Conservation (phyloP, 2,113 vertebrate species). For the cattle (Bos taurus) region DNA sequence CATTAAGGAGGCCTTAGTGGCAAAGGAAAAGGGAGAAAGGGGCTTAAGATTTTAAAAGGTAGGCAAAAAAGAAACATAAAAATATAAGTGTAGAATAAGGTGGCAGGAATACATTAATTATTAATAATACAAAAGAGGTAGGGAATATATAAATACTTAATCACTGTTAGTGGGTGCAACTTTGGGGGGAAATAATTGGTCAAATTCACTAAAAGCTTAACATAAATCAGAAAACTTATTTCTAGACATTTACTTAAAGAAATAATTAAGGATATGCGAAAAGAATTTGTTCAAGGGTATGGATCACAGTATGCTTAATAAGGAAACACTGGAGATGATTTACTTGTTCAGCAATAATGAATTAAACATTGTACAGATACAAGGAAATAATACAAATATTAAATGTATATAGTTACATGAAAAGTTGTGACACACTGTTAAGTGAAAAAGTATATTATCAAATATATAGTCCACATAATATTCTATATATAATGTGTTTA, state of each 20-base stretch:
- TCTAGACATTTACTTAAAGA: slow-evolving; percentile 23
- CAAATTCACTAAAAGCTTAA: slow-evolving; percentile 30
- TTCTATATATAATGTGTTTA: not conserved
- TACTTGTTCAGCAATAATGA: not conserved
- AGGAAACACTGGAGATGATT: not conserved
- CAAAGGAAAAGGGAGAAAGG: not conserved
- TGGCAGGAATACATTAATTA: not conserved
- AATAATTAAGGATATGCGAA: not conserved
- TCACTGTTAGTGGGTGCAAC: not conserved
- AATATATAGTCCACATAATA: not conserved
- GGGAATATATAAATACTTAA: not conserved
- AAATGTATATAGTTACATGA: not conserved
- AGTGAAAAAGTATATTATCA: not conserved
- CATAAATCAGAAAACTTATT: slow-evolving; percentile 18
- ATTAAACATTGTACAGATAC: not conserved
- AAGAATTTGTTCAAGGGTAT: not conserved
- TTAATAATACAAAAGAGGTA: not conserved
- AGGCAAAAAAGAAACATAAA: not conserved
- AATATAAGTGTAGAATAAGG: not conserved
- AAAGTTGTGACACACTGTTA: not conserved
- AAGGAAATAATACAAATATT: slow-evolving; percentile 18
- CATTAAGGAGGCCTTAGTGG: not conserved
- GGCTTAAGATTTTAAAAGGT: not conserved
- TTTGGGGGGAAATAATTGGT: not conserved
- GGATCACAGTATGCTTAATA: slow-evolving; percentile 10